These are phyloP conservation scores for Caenorhabditis inopinata DNA, from an alignment of 1,140 invertebrate genomes.

Conservation along the genomic window DNA sequence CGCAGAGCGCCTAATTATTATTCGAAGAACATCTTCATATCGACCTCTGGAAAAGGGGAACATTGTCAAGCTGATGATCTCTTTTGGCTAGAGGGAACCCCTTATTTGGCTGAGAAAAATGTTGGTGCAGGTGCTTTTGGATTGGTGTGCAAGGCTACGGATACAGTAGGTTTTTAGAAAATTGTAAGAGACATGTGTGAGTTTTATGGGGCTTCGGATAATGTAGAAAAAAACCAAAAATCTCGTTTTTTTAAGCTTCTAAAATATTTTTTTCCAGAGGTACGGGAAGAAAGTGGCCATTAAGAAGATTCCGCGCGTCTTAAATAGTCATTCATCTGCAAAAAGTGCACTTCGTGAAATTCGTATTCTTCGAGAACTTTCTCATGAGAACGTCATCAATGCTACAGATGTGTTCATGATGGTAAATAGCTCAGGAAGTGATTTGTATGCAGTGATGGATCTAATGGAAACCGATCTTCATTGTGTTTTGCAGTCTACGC, in stretches of 20 bases:
- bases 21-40: conserved; percentile 4
- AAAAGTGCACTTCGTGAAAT: conserved; percentile 69
- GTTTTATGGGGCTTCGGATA: no score
- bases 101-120: conserved; percentile 68
- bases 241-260: no score
- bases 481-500: conserved; percentile 68
- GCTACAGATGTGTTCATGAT: conserved; percentile 67
- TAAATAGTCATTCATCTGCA: conserved; percentile 66
- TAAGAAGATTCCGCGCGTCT: conserved; percentile 69
- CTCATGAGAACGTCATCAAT: conserved; percentile 69
- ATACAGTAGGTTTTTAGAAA: conserved; percentile 66
- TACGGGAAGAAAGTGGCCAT: conserved; percentile 66
- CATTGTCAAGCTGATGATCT: conserved; percentile 36
- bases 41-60: background rate
- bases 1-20: background rate
- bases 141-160: conserved; percentile 69
- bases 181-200: no score
- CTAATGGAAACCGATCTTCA: conserved; percentile 70
- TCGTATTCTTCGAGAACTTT: conserved; percentile 68
- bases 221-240: no score
- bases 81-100: conserved; percentile 67
- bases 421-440: conserved; percentile 56
- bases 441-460: conserved; percentile 70
- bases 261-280: background rate
- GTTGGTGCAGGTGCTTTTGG: conserved; percentile 69